These are phyloP conservation scores for Piscicola geometra DNA, from an alignment of 2,888 invertebrate genomes.

Conservation along the genomic window DNA sequence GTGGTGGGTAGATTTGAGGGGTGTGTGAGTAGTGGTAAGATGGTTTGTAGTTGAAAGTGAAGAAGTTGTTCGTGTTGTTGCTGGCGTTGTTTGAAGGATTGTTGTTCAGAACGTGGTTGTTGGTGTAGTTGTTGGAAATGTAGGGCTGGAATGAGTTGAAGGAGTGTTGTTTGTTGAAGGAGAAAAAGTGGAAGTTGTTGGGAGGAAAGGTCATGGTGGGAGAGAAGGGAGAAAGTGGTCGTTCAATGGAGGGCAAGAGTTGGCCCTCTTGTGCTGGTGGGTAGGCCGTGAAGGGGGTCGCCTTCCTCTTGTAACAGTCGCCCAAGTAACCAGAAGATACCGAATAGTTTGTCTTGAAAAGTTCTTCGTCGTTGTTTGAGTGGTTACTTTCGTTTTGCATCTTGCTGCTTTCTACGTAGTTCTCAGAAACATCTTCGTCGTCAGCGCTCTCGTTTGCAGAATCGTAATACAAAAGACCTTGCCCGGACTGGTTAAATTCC, in stretches of 20 bases:
- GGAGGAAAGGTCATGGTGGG: not conserved
- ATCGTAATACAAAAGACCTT: not conserved
- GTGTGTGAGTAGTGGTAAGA: slow-evolving; percentile 23
- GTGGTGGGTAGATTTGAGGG: slow-evolving; percentile 8
- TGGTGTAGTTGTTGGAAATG: not conserved
- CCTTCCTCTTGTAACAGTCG: not conserved
- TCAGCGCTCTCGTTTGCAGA: not conserved
- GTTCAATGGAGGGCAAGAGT: not conserved
- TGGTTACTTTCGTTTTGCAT: not conserved
- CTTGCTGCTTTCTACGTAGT: not conserved
- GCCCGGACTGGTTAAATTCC: no score
- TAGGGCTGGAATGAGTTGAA: slow-evolving; percentile 26
- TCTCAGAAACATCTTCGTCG: not conserved
- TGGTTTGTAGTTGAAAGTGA: slow-evolving; percentile 21
- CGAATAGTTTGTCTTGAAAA: not conserved
- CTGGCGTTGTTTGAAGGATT: not conserved
- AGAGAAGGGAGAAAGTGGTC: not conserved
- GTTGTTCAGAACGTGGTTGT: not conserved
- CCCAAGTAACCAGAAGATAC: not conserved
- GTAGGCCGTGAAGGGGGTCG: not conserved
- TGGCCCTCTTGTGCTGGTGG: not conserved
- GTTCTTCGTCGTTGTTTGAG: no score
- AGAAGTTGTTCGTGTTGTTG: not conserved
- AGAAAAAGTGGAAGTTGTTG: slow-evolving; percentile 22
- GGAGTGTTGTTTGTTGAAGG: slow-evolving; percentile 17